Conservation (phyloP, 2,113 vertebrate species). For the Jaculus jaculus region DNA sequence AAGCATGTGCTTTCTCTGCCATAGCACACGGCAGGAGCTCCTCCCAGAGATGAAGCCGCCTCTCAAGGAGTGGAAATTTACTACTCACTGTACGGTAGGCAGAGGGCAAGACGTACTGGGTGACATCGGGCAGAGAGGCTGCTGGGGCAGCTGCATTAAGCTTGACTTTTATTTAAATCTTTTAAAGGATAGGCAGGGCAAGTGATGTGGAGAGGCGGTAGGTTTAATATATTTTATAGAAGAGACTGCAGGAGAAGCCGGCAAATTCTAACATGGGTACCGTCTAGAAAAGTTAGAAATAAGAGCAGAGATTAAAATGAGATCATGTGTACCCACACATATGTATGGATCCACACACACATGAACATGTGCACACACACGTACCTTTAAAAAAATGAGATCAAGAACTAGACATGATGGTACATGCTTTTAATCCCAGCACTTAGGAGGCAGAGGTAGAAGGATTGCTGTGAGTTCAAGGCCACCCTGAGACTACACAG, state of each 20-base stretch:
- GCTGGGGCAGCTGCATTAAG: neutral
- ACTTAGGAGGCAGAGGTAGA: too few relatives aligned
- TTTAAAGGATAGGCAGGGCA: conserved; percentile 37
- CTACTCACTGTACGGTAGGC: conserved; percentile 22
- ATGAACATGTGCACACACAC: too few relatives aligned
- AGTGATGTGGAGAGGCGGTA: neutral
- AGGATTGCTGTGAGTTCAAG: too few relatives aligned
- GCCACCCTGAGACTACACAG: too few relatives aligned
- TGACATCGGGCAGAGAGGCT: neutral
- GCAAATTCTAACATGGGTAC: conserved; percentile 52
- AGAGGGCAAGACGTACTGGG: conserved; percentile 21
- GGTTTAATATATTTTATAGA: conserved; percentile 26
- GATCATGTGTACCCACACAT: neutral
- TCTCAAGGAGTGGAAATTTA: conserved; percentile 59
- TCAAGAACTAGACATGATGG: too few relatives aligned
- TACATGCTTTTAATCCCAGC: too few relatives aligned
- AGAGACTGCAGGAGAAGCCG: neutral
- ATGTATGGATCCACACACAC: too few relatives aligned
- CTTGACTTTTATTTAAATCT: conserved; percentile 42
- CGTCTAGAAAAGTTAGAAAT: conserved; percentile 45
- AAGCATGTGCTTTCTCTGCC: neutral
- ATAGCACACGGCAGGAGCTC: conserved; percentile 49
- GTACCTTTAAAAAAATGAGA: too few relatives aligned
- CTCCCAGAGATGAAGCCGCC: conserved; percentile 41
- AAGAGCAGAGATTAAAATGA: conserved; percentile 50